These are phyloP conservation scores for Siphamia tubifer DNA, from an alignment of 2,113 vertebrate genomes.

Conservation along the genomic window DNA sequence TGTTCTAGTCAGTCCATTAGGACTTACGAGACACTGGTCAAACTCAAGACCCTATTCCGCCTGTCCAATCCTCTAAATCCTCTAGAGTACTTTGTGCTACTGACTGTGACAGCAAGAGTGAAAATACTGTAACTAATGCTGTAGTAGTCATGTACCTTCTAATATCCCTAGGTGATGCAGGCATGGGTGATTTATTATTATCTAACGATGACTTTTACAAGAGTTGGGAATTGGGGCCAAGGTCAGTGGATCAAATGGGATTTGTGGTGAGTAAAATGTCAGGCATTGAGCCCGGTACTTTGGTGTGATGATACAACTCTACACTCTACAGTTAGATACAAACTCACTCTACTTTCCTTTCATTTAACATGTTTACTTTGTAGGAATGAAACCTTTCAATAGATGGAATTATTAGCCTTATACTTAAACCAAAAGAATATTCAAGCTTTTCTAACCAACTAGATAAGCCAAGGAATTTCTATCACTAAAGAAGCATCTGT, in stretches of 20 bases:
- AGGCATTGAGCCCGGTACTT: constrained; percentile 16
- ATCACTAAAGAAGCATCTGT: too few species aligned
- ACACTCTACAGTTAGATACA: not conserved
- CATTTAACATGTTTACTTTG: not conserved
- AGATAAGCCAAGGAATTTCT: too few species aligned
- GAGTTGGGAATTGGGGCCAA: constrained; percentile 46
- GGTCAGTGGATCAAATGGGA: constrained; percentile 60
- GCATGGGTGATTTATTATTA: constrained; percentile 43
- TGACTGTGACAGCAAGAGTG: constrained; percentile 21
- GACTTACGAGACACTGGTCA: constrained; percentile 26
- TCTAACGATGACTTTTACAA: constrained; percentile 37
- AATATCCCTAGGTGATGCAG: constrained; percentile 30
- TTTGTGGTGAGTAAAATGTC: constrained; percentile 46
- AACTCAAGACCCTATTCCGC: constrained; percentile 11
- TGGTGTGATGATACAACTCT: not conserved
- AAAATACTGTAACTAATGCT: constrained; percentile 31
- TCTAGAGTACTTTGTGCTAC: constrained; percentile 35
- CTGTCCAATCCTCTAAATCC: constrained; percentile 60
- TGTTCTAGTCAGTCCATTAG: constrained; percentile 31
- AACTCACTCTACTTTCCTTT: not conserved
- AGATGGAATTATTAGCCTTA: not conserved
- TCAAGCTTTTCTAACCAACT: not conserved
- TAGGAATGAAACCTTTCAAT: not conserved
- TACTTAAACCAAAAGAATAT: not conserved
- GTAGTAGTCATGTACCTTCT: constrained; percentile 1